Conservation (phyloP, 1,140 invertebrate species). For the Drosophila pruinosa region DNA sequence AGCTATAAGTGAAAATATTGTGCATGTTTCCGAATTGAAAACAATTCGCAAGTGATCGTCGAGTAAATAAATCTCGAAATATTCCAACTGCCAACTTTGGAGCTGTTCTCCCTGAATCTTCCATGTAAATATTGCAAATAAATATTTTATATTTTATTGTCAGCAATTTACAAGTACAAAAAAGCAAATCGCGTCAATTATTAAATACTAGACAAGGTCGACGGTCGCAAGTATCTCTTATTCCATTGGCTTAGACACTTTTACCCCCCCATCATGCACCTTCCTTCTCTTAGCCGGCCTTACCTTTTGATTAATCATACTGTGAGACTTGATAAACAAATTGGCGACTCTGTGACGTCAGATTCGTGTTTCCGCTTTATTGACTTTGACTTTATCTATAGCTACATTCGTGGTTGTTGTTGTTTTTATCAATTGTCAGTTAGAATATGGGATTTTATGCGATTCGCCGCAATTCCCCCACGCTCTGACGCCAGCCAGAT, state of each 20-base stretch:
- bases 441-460: constrained; percentile 17
- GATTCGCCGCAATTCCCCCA: not conserved
- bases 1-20: not conserved
- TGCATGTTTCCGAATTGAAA: not conserved
- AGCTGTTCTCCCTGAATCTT: constrained; percentile 26
- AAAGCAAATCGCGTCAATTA: constrained; percentile 3
- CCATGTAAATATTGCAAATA: constrained; percentile 61
- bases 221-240: not conserved
- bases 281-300: not conserved
- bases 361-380: constrained; percentile 17
- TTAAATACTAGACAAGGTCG: constrained; percentile 1
- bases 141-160: constrained; percentile 34
- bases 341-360: constrained; percentile 53
- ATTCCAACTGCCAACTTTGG: constrained; percentile 2
- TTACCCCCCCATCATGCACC: not conserved
- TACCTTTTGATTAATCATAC: constrained; percentile 41
- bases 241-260: not conserved
- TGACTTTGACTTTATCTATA: not conserved
- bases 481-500: constrained; percentile 37
- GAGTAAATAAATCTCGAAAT: not conserved
- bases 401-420: not conserved
- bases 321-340: constrained; percentile 25
- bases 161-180: constrained; percentile 75
- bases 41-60: not conserved
- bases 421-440: constrained; percentile 55